These are phyloP conservation scores for Strongylocentrotus purpuratus DNA, from an alignment of 35 echinoderm and acorn worm species.

Conservation along the genomic window DNA sequence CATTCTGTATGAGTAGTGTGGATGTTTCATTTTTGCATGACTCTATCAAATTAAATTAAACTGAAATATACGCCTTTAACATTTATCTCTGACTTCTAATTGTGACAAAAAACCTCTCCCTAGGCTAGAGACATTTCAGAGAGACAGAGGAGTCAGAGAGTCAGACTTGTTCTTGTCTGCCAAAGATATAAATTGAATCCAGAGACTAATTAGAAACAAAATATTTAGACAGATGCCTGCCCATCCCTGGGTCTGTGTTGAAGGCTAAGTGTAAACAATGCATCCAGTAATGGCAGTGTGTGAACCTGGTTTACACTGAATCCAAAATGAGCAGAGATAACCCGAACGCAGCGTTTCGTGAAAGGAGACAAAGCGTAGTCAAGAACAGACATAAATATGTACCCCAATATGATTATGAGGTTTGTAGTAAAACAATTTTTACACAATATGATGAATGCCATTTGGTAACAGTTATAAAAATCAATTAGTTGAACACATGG, in stretches of 20 bases:
- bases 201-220: conserved; percentile 19
- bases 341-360: too few relatives aligned
- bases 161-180: background rate
- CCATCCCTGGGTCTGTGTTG: background rate
- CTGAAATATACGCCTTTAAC: background rate
- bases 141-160: background rate
- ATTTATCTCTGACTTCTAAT: background rate
- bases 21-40: background rate
- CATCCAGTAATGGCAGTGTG: background rate
- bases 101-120: background rate
- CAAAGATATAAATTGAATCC: background rate
- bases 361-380: too few relatives aligned
- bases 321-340: background rate
- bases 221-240: conserved; percentile 4
- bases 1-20: too few relatives aligned
- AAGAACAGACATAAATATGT: too few relatives aligned
- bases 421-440: background rate
- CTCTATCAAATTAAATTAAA: background rate
- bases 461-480: background rate
- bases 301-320: conserved; percentile 8
- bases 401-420: too few relatives aligned
- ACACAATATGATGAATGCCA: background rate
- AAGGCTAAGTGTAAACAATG: conserved; percentile 2
- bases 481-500: too few relatives aligned
- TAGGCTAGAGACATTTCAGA: background rate